Conservation (phyloP, 1,140 invertebrate species). For the Halyomorpha halys region DNA sequence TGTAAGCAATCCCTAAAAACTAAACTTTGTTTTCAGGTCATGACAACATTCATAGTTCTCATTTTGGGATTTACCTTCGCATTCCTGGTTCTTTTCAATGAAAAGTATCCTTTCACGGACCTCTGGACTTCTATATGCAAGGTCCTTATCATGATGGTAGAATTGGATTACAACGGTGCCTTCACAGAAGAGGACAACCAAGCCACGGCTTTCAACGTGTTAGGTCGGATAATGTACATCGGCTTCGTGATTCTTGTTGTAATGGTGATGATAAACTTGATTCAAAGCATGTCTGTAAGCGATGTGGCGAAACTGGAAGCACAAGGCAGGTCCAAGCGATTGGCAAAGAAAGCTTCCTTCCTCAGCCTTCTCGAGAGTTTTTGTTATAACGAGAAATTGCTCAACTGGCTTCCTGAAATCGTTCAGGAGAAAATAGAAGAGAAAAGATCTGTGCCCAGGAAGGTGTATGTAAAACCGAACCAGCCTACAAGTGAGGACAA, state of each 20-base stretch:
- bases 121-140: conserved; percentile 41
- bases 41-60: conserved; percentile 42
- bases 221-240: conserved; percentile 32
- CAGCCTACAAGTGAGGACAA: background rate
- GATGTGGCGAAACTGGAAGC: conserved; percentile 33
- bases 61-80: conserved; percentile 45
- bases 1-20: background rate
- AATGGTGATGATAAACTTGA: conserved; percentile 39
- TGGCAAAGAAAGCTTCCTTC: conserved; percentile 3
- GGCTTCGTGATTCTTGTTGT: conserved; percentile 36
- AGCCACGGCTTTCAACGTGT: conserved; percentile 25
- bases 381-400: background rate
- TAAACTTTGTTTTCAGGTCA: conserved; percentile 31
- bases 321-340: conserved; percentile 19
- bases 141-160: conserved; percentile 47
- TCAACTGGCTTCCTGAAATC: background rate
- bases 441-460: background rate
- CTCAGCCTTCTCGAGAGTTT: background rate
- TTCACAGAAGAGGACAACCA: conserved; percentile 32
- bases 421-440: background rate
- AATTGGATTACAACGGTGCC: conserved; percentile 42
- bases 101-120: conserved; percentile 36
- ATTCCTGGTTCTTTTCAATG: conserved; percentile 42
- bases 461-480: background rate
- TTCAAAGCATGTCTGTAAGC: conserved; percentile 39